Base-by-base conservation (phyloP, 2,888 invertebrate genomes). In the Phaonia tiefii region DNA sequence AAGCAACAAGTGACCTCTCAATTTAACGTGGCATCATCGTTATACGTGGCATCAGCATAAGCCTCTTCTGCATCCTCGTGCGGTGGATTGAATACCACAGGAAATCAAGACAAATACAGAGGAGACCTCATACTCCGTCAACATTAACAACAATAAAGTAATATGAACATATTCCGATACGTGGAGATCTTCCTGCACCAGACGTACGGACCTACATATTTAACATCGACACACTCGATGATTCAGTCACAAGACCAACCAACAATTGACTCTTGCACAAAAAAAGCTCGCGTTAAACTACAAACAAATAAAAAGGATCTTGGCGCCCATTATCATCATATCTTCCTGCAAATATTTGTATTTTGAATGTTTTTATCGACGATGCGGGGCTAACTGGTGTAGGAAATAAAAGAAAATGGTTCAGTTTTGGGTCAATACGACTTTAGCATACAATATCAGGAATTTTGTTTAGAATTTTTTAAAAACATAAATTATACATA, bases 1-100 rank as follows among this genome's bases (percentile, higher is more conserved):
- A 54, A 39, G 65, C 80, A 73, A 74, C 80, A 81, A 88, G 86
- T 88, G 88, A 89, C 89, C 88, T 89, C 89, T 88, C 88, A 88
- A 88, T 88, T 88, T 88, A 88, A 86, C 87, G 87, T 82, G 56
- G 42, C 75, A 75, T 71, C 75, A 58, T 73, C 63, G 22, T 42
- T 67, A 66, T 65, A 75, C 72, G 75, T 73, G 60, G 20, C 46
- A 69, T 31, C 60, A 39, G 13, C 70, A 67, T 13, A 17, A 8
- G 44, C 46, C 5, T 54, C 72, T 69, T 63, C 20, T 39, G 10
- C 42, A 22, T 49, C 13, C 2, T 22, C 66, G 71, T 71, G 58
- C 2, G 8, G 3, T 8, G 51, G 13, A 3, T 17, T 37, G 69
- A 69, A 70, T 46, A 13, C 42, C 56, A 58, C 5, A 60, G 25